Conservation (phyloP, 2,113 vertebrate genomes). For the Rhynchomys soricoides region DNA sequence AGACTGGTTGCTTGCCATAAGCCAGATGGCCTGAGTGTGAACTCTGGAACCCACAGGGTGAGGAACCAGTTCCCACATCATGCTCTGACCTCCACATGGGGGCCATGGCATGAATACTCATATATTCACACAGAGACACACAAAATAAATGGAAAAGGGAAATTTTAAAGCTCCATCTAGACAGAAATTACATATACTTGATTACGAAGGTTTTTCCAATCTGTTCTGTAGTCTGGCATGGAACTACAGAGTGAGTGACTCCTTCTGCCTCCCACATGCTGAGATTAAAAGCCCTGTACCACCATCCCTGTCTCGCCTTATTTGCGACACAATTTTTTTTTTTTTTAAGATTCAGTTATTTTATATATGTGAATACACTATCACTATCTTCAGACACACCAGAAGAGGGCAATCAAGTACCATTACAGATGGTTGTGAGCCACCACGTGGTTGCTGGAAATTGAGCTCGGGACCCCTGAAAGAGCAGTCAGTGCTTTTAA, state of each 20-base stretch:
- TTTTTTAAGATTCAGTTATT: neutral
- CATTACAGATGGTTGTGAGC: too few relatives aligned
- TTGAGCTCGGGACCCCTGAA: too few relatives aligned
- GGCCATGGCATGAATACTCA: neutral
- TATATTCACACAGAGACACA: neutral
- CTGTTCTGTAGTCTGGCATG: neutral
- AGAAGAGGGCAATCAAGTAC: too few relatives aligned
- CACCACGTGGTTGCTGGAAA: too few relatives aligned
- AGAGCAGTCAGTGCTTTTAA: too few relatives aligned
- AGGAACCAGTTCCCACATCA: neutral
- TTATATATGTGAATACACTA: too few relatives aligned
- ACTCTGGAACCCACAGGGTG: neutral
- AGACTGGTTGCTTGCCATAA: neutral
- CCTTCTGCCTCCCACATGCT: neutral
- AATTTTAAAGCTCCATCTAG: neutral
- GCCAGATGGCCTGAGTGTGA: neutral
- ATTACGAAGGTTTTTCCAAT: neutral
- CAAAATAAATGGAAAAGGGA: neutral
- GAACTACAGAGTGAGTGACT: neutral
- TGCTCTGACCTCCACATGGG: neutral
- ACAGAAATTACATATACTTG: neutral
- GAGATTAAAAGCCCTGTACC: neutral
- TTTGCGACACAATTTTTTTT: neutral
- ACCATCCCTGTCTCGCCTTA: neutral
- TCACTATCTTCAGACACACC: too few relatives aligned